Evolutionary conservation across 2,797 vertebrate species (phyloP).

Genomic region (Mastacembelus armatus): DNA sequence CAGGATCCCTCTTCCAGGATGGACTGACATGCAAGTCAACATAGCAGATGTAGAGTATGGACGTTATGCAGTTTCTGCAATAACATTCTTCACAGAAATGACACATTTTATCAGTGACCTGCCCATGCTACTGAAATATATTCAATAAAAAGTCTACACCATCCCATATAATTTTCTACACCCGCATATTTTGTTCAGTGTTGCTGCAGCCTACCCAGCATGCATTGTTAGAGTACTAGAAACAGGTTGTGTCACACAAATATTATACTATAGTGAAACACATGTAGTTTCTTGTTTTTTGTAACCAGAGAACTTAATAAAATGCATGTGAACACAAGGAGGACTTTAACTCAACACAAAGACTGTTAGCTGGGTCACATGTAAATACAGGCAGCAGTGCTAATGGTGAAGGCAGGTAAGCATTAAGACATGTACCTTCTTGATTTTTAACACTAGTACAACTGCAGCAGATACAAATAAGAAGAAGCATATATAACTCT

Average conservation of each 20-base stretch:
- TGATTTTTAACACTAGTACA: too few relatives aligned
- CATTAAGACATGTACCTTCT: not conserved
- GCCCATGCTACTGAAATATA: not conserved
- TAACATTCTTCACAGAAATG: not conserved
- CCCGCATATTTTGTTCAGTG: not conserved
- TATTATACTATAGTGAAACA: too few relatives aligned
- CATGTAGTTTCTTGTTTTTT: too few relatives aligned
- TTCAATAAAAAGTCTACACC: constrained; percentile 2
- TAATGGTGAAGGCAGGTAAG: not conserved
- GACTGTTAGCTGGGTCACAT: not conserved
- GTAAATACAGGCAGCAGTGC: too few relatives aligned
- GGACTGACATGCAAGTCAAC: too few relatives aligned
- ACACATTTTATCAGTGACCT: not conserved
- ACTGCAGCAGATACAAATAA: too few relatives aligned
- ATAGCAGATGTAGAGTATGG: too few relatives aligned
- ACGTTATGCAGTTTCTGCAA: not conserved
- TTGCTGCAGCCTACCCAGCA: not conserved
- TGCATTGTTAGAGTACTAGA: not conserved
- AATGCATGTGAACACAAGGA: too few relatives aligned
- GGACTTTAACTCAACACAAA: not conserved
- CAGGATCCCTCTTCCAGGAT: too few relatives aligned
- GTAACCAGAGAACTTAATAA: not conserved
- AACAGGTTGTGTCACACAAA: not conserved
- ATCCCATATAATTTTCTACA: not conserved
- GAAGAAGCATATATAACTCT: too few relatives aligned